Evolutionary conservation across 2,113 vertebrate species (phyloP).

Genomic region (Alethe castanea): DNA sequence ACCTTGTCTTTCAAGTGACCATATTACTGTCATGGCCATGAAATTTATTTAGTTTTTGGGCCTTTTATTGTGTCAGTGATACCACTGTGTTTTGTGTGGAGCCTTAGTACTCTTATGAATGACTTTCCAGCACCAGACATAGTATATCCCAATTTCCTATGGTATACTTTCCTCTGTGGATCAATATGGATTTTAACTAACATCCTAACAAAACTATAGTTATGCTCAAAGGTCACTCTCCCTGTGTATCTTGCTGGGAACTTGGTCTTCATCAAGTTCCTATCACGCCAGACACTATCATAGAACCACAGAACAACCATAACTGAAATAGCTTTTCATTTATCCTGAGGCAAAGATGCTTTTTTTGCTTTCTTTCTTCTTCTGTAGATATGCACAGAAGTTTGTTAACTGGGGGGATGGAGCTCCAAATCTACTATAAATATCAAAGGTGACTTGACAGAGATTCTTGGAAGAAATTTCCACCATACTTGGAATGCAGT

Average conservation of each 20-base stretch:
- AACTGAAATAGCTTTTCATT: conserved; percentile 17
- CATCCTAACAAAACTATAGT: neutral
- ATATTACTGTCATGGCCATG: neutral
- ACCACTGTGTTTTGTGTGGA: neutral
- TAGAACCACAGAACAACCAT: neutral
- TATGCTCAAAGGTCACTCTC: neutral
- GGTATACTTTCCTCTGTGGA: neutral
- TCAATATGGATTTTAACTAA: conserved; percentile 51
- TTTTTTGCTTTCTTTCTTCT: neutral
- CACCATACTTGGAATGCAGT: conserved; percentile 30
- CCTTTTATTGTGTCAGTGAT: neutral
- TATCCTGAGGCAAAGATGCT: conserved; percentile 3
- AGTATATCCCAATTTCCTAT: conserved; percentile 22
- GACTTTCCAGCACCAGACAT: neutral
- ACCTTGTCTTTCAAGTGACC: conserved; percentile 21
- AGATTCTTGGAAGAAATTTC: conserved; percentile 54
- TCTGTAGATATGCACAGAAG: conserved; percentile 6
- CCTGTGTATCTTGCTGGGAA: neutral
- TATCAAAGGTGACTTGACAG: conserved; percentile 51
- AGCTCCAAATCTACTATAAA: conserved; percentile 34
- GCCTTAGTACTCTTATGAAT: conserved; percentile 4
- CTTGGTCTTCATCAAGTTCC: conserved; percentile 11
- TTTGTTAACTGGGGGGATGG: conserved; percentile 36
- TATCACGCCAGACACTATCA: neutral
- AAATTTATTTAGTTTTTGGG: neutral